phyloP scores from a whole-genome alignment of 2,113 vertebrate genomes.

The Mohoua ochrocephala region DNA sequence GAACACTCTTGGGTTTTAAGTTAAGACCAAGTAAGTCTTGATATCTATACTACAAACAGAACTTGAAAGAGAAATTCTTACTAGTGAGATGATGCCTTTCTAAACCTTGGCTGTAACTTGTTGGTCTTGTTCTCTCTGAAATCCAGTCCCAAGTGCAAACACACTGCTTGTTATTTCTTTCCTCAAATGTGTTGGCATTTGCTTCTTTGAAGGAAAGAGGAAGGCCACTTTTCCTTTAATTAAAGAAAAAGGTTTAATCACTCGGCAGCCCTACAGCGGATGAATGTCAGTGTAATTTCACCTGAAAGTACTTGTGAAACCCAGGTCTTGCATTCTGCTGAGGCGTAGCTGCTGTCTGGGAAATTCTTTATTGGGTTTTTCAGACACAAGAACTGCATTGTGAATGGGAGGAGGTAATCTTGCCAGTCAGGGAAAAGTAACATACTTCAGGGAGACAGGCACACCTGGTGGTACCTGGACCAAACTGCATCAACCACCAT shows the following conservation, averaged over 20 bases:
- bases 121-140: background rate
- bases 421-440: background rate
- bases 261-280: background rate
- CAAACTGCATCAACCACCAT: background rate
- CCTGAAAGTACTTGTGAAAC: constrained; percentile 5
- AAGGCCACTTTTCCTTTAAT: background rate
- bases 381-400: background rate
- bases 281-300: background rate
- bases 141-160: background rate
- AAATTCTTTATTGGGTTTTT: background rate
- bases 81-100: background rate
- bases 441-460: background rate
- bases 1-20: background rate
- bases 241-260: constrained; percentile 14
- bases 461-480: background rate
- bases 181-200: background rate
- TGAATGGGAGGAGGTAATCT: background rate
- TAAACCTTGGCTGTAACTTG: background rate
- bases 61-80: background rate
- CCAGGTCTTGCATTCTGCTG: background rate
- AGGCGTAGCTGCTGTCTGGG: background rate
- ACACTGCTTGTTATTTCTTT: constrained; percentile 6
- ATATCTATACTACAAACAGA: background rate
- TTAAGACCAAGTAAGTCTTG: background rate
- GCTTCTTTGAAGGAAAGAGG: background rate